Conservation (phyloP, 2,113 vertebrate genomes). For the Eublepharis macularius region DNA sequence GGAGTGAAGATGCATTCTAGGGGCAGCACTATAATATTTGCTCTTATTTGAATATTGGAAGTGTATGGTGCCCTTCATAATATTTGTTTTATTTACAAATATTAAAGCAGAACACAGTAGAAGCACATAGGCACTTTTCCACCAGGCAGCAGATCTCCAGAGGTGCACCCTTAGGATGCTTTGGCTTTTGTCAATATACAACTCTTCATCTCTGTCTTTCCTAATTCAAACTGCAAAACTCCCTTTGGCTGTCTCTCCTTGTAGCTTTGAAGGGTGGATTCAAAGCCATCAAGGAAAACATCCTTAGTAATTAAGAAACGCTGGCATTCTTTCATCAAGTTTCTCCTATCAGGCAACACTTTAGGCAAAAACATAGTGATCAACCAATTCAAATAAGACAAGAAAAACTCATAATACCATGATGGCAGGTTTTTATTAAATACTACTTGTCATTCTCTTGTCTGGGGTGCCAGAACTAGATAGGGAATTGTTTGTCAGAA, state of each 20-base stretch:
- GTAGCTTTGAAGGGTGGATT: neutral
- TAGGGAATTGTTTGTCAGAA: too few relatives aligned
- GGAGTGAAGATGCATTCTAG: neutral
- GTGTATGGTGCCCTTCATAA: too few relatives aligned
- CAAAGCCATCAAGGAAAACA: neutral
- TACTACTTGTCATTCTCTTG: neutral
- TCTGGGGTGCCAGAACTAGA: too few relatives aligned
- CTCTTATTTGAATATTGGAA: neutral
- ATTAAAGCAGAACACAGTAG: neutral
- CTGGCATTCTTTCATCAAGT: neutral
- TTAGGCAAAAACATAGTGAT: neutral
- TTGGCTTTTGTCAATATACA: neutral
- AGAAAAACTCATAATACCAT: neutral
- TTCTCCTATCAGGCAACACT: neutral
- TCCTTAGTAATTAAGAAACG: neutral
- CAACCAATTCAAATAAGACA: neutral
- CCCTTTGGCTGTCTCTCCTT: neutral
- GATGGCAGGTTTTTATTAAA: neutral
- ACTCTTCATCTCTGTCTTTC: neutral
- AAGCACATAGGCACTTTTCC: neutral
- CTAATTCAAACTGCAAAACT: neutral
- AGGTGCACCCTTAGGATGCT: neutral
- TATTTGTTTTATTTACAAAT: too few relatives aligned
- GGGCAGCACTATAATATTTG: neutral
- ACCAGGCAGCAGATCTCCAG: neutral